A percentile compares a stretch with the other conserved stretches of the same genome.
Conservation (phyloP, 1,140 invertebrate species). For the Oncopodura yosiiana region DNA sequence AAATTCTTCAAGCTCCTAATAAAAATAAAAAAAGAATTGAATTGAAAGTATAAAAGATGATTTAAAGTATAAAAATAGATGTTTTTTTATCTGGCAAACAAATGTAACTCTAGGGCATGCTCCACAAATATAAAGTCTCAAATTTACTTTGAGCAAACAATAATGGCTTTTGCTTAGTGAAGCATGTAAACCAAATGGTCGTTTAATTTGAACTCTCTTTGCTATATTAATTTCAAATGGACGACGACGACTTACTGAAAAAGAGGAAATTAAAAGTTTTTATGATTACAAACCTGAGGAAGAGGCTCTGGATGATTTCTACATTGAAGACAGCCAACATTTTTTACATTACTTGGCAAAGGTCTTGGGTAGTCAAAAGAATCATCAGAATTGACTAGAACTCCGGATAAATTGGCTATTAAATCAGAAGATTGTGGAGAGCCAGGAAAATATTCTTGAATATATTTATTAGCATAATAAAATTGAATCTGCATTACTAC, state of each 20-base stretch:
- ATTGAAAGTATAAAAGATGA: not conserved
- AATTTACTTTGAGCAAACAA: too few species aligned
- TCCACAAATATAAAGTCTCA: not conserved
- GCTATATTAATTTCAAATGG: too few species aligned
- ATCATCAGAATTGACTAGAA: slow-evolving; percentile 36
- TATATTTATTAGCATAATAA: slow-evolving; percentile 26
- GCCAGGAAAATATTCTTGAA: slow-evolving; percentile 28
- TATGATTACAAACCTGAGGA: slow-evolving; percentile 19
- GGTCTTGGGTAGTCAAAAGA: slow-evolving; percentile 36
- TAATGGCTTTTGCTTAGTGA: not conserved
- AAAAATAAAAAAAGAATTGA: not conserved
- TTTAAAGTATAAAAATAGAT: not conserved
- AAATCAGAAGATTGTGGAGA: slow-evolving; percentile 32
- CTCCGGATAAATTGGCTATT: slow-evolving; percentile 35
- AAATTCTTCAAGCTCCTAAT: slow-evolving; percentile 17
- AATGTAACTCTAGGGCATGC: not conserved
- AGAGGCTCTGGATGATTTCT: slow-evolving; percentile 17
- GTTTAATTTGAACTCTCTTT: too few species aligned
- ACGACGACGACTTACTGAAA: not conserved
- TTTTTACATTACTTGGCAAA: slow-evolving; percentile 35
- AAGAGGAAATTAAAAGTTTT: not conserved
- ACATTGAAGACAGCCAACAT: slow-evolving; percentile 34
- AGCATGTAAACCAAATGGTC: slow-evolving; percentile 3
- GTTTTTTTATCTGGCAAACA: not conserved
- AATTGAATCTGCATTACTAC: slow-evolving; percentile 35